These are phyloP conservation scores for Notocelia uddmanniana DNA, from an alignment of 2,888 invertebrate species.

Conservation along the genomic window DNA sequence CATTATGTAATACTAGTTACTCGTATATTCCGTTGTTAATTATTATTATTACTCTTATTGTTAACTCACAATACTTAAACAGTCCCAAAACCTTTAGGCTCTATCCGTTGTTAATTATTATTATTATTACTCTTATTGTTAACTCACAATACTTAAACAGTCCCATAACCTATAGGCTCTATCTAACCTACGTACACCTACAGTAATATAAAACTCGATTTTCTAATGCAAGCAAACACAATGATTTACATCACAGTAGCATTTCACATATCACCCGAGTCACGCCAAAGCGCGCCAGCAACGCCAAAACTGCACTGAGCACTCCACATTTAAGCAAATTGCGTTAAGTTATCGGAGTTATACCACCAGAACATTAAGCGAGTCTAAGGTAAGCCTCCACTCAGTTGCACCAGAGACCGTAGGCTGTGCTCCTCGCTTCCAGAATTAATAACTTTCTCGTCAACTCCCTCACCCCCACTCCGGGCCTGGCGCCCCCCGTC, in stretches of 20 bases:
- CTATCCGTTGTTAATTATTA: no score
- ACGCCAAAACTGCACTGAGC: slow-evolving; percentile 29
- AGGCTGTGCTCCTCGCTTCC: slow-evolving; percentile 83
- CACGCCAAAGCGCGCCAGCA: background rate
- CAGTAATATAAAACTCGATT: background rate
- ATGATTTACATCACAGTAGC: background rate
- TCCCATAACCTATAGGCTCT: background rate
- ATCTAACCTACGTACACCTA: no score
- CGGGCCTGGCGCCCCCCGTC: slow-evolving; percentile 55
- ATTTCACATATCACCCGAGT: background rate
- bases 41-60: no score
- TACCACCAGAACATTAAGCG: slow-evolving; percentile 80
- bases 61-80: no score
- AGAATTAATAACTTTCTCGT: slow-evolving; percentile 84
- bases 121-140: no score
- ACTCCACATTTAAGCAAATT: slow-evolving; percentile 45
- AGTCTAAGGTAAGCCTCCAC: slow-evolving; percentile 80
- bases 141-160: background rate
- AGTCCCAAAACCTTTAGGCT: background rate
- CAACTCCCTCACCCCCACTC: slow-evolving; percentile 60
- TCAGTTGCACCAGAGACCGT: slow-evolving; percentile 79
- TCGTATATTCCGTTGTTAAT: no score
- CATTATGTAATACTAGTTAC: background rate
- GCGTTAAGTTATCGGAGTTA: slow-evolving; percentile 60
- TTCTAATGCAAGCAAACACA: background rate